phyloP scores from a whole-genome alignment of 1,140 invertebrate genomes.

The Drosophila tristis region DNA sequence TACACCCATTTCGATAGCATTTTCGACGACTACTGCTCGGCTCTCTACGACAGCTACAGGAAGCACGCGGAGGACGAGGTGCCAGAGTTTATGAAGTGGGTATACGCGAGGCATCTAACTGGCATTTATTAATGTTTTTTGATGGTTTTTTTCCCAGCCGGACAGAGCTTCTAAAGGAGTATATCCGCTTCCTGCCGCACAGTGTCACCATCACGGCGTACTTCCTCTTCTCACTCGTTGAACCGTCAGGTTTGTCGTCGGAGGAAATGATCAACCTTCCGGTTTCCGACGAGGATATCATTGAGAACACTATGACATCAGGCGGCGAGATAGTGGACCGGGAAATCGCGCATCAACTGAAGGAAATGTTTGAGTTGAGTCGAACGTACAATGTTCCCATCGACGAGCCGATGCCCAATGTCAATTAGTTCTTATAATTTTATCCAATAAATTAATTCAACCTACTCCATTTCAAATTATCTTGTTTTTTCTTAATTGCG shows the following conservation, averaged over 20 bases:
- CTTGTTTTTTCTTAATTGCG: no score
- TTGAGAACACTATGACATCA: conserved; percentile 12
- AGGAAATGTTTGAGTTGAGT: conserved; percentile 67
- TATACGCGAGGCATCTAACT: neutral
- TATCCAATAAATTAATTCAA: no score
- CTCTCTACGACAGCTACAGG: conserved; percentile 47
- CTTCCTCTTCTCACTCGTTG: conserved; percentile 63
- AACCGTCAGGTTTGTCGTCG: conserved; percentile 18
- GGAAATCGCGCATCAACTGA: conserved; percentile 69
- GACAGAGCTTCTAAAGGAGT: conserved; percentile 63
- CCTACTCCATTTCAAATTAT: no score
- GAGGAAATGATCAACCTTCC: conserved; percentile 45
- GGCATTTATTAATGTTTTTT: neutral
- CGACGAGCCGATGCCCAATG: conserved; percentile 30
- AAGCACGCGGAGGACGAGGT: conserved; percentile 26
- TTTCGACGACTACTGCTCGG: conserved; percentile 67
- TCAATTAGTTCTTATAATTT: no score
- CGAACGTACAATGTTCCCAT: conserved; percentile 50
- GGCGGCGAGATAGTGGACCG: conserved; percentile 67
- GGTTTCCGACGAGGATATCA: conserved; percentile 32
- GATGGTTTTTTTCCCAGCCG: conserved; percentile 31
- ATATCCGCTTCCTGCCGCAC: conserved; percentile 64
- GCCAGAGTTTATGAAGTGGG: conserved; percentile 65
- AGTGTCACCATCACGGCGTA: conserved; percentile 30
- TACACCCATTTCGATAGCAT: conserved; percentile 62